A percentile compares a stretch with the other conserved stretches of the same genome.
phyloP scores from a whole-genome alignment of 2,797 vertebrate species.

The Pangasius djambal region DNA sequence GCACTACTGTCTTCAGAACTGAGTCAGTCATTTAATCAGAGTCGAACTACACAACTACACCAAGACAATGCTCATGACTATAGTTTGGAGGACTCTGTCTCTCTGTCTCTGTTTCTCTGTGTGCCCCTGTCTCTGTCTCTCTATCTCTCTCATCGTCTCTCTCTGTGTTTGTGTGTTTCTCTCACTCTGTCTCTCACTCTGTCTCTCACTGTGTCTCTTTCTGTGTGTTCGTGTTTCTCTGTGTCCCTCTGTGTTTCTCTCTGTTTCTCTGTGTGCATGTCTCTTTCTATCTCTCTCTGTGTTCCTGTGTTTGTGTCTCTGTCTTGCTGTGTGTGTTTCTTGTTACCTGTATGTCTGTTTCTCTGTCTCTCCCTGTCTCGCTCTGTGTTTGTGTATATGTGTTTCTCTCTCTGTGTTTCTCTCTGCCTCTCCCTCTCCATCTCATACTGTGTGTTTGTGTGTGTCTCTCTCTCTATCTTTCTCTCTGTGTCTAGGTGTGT shows the following conservation, averaged over 20 bases:
- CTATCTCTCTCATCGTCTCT: background rate
- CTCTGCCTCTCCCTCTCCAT: background rate
- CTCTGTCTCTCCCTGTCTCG: background rate
- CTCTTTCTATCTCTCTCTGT: background rate
- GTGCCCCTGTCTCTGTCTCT: background rate
- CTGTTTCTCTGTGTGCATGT: background rate
- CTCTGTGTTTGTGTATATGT: background rate
- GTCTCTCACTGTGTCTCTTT: background rate
- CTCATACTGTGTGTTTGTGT: background rate
- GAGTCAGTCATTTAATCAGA: background rate
- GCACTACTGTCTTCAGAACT: background rate
- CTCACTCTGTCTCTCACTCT: background rate
- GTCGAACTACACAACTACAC: background rate
- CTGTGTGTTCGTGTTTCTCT: background rate
- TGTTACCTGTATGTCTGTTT: background rate
- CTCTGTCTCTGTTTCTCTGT: background rate
- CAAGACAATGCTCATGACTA: background rate
- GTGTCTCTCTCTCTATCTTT: background rate
- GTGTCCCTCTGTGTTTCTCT: background rate
- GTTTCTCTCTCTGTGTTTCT: background rate
- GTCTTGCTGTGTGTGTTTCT: too few species aligned
- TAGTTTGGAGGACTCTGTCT: background rate
- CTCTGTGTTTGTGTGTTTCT: background rate
- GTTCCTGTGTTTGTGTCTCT: background rate
- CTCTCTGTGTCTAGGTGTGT: background rate